Conservation (phyloP, 1,140 invertebrate genomes). For the Xylocopa sonorina region DNA sequence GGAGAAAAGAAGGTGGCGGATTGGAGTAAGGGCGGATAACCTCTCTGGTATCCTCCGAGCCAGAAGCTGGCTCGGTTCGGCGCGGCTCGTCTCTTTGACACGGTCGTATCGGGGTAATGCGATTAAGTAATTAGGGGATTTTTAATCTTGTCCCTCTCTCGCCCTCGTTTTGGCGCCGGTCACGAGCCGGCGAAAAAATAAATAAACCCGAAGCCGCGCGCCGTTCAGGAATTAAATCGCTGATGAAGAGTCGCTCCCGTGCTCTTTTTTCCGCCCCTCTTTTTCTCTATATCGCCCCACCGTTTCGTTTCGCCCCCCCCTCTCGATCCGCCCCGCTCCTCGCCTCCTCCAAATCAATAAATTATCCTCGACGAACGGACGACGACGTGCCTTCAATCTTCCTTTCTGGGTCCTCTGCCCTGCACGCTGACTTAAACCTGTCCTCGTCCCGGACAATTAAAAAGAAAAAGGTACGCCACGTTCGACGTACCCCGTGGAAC, state of each 20-base stretch:
- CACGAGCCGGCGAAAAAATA: conserved; percentile 77
- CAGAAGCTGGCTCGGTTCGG: conserved; percentile 35
- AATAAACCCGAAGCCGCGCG: conserved; percentile 74
- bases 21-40: not conserved
- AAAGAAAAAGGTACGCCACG: not conserved
- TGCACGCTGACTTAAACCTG: not conserved
- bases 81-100: conserved; percentile 67
- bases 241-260: conserved; percentile 76
- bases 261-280: conserved; percentile 50
- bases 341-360: conserved; percentile 56
- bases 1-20: not conserved
- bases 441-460: not conserved
- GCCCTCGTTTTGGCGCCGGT: conserved; percentile 69
- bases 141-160: conserved; percentile 78
- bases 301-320: conserved; percentile 31
- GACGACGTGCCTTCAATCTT: conserved; percentile 41
- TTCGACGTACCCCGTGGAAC: not conserved
- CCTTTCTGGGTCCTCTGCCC: not conserved
- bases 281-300: conserved; percentile 40
- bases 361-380: conserved; percentile 55
- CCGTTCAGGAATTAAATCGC: conserved; percentile 76
- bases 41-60: conserved; percentile 24
- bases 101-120: conserved; percentile 66
- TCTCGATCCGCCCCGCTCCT: conserved; percentile 27
- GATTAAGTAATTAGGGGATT: conserved; percentile 81